Base-by-base conservation (phyloP, 1,140 invertebrate species). In the Drosophila orena region DNA sequence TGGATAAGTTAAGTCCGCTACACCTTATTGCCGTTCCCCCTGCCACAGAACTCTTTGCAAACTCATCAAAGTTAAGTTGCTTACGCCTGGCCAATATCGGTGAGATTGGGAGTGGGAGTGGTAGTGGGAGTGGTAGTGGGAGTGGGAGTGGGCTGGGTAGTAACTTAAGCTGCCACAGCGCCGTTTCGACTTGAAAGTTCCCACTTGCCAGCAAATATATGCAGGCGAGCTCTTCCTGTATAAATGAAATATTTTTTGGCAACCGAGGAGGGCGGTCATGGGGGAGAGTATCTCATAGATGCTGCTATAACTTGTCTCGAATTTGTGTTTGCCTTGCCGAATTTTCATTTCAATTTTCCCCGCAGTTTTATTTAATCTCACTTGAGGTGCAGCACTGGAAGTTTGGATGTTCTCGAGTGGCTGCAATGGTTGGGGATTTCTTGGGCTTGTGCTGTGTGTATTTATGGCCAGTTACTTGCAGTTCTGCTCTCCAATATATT, bases 361-460 rank as follows among this genome's bases (percentile, higher is more conserved):
- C 78, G 69, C 80, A 77, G 72, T 84, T 89, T 89, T 89, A 89
- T 89, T 89, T 89, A 89, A 89, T 89, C 84, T 89, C 80, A 89
- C 84, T 89, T 89, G 64, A 89, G 84, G 84, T 89, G 84, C 84
- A 84, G 79, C 79, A 65, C 73, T 72, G 68, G 62, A 74, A 79
- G 65, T 50, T 55, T 64, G 68, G 66, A 74, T 88, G 61, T 54
- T 55, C 77, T 68, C 54, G 40, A 79, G 85, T 89, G 84, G 62
- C 80, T 75, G 60, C 54, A 53, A 61, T 40, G 27, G 55, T 61
- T 54, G 56, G 30, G 59, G 43, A 12, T 40, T 44, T 17, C 49
- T 17, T 17, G 44, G 44, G 3, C 35, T 42, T 27, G 22, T 58
- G 7, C 4, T 47, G 17, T 22, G 37, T 37, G 60, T 64, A 43